Evolutionary conservation across 2,113 vertebrate genomes (phyloP).

Genomic region (Eudyptes chrysolophus): DNA sequence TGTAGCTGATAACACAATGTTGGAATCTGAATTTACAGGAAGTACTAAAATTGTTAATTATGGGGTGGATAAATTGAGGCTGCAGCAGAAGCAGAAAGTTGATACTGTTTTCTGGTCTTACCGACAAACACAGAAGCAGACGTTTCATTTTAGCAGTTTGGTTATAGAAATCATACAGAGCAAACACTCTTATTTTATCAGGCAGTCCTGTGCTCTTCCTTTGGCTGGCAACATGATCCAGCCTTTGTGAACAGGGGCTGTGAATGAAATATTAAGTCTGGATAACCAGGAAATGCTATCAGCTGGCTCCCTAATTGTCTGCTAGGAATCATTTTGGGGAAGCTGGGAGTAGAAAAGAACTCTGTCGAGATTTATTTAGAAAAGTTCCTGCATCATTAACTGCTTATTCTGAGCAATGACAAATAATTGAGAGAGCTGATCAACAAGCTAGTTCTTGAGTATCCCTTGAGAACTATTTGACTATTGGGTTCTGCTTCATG

Average conservation of each 20-base stretch:
- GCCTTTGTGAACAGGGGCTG: not conserved
- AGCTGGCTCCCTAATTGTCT: not conserved
- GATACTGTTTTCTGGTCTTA: not conserved
- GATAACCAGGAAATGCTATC: not conserved
- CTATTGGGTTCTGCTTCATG: not conserved
- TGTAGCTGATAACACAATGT: not conserved
- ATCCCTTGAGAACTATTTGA: not conserved
- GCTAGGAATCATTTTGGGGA: not conserved
- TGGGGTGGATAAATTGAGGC: not conserved
- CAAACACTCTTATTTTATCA: not conserved
- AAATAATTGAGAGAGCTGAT: not conserved
- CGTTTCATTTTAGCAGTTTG: not conserved
- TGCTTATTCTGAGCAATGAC: not conserved
- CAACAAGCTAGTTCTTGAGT: not conserved
- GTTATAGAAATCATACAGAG: not conserved
- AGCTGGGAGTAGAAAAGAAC: not conserved
- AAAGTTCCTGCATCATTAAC: not conserved
- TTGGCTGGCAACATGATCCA: not conserved
- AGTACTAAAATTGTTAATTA: not conserved
- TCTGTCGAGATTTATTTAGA: not conserved
- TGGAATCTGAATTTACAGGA: slow-evolving; percentile 1
- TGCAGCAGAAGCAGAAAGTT: not conserved
- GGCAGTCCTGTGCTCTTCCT: not conserved
- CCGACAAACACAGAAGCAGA: not conserved
- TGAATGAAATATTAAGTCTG: not conserved